Percentiles rank a stretch among this genome's conserved stretches.
Conservation (phyloP, 2,888 invertebrate genomes). For the Microctonus brassicae region DNA sequence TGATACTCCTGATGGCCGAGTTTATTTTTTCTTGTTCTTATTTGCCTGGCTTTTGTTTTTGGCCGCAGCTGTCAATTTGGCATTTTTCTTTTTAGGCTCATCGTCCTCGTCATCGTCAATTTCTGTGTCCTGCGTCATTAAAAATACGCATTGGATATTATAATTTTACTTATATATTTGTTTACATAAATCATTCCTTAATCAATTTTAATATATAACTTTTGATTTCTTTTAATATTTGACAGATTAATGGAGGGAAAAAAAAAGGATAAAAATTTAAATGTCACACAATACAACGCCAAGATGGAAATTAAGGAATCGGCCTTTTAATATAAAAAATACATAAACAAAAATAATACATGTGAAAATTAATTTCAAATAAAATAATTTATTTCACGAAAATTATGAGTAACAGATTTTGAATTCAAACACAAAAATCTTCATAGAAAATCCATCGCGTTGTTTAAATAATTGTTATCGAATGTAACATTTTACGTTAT, state of each 20-base stretch:
- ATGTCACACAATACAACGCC: slow-evolving; percentile 47
- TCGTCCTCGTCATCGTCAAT: slow-evolving; percentile 83
- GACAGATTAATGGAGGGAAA: not conserved
- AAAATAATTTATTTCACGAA: slow-evolving; percentile 44
- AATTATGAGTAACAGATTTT: slow-evolving; percentile 43
- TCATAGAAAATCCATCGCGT: slow-evolving; percentile 24
- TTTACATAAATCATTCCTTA: slow-evolving; percentile 4
- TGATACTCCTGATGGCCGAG: slow-evolving; percentile 27
- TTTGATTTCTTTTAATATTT: no score
- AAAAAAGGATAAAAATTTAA: not conserved
- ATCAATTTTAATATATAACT: not conserved
- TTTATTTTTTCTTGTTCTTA: slow-evolving; percentile 69
- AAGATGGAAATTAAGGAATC: slow-evolving; percentile 55
- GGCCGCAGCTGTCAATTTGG: slow-evolving; percentile 79
- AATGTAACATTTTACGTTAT: slow-evolving; percentile 12
- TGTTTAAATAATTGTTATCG: slow-evolving; percentile 13
- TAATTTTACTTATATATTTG: slow-evolving; percentile 36
- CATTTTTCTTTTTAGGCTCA: slow-evolving; percentile 84
- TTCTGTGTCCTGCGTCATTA: slow-evolving; percentile 73
- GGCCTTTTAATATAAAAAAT: slow-evolving; percentile 54
- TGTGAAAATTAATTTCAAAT: slow-evolving; percentile 42
- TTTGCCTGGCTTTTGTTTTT: slow-evolving; percentile 77
- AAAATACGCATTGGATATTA: slow-evolving; percentile 45
- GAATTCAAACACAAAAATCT: slow-evolving; percentile 41
- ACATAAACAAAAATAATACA: slow-evolving; percentile 51